Conservation (phyloP, 2,888 invertebrate genomes). For the Dusona sp. region DNA sequence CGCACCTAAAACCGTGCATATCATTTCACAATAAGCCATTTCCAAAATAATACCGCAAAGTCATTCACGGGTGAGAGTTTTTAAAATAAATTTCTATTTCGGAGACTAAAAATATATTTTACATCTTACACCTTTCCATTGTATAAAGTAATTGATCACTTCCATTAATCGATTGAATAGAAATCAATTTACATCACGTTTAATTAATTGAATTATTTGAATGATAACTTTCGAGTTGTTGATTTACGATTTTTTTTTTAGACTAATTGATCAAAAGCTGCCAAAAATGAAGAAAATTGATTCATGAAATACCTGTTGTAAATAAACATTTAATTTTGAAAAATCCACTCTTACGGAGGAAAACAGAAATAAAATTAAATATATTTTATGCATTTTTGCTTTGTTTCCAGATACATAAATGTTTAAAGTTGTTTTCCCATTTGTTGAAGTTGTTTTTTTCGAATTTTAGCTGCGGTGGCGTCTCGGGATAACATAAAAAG, state of each 20-base stretch:
- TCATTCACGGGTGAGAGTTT: too few species aligned
- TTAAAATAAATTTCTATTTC: too few species aligned
- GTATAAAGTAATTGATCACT: too few species aligned
- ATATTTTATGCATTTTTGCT: not conserved
- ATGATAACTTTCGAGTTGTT: not conserved
- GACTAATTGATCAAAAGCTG: too few species aligned
- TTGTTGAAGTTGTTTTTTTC: not conserved
- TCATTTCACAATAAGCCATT: not conserved
- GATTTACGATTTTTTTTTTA: too few species aligned
- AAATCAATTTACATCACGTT: too few species aligned
- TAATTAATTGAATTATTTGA: not conserved
- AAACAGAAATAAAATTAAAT: not conserved
- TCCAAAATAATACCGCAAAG: not conserved
- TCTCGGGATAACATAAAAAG: conserved; percentile 24
- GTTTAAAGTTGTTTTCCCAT: not conserved
- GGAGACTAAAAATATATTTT: too few species aligned
- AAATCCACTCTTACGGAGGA: not conserved
- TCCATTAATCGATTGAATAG: too few species aligned
- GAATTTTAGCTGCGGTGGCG: not conserved
- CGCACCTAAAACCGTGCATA: not conserved
- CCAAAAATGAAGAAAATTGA: too few species aligned
- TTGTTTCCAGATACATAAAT: not conserved
- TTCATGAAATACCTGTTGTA: too few species aligned
- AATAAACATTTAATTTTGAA: not conserved
- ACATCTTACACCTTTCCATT: too few species aligned